These are phyloP conservation scores for Clangula hyemalis DNA, from an alignment of 2,797 vertebrate genomes.

Conservation along the genomic window DNA sequence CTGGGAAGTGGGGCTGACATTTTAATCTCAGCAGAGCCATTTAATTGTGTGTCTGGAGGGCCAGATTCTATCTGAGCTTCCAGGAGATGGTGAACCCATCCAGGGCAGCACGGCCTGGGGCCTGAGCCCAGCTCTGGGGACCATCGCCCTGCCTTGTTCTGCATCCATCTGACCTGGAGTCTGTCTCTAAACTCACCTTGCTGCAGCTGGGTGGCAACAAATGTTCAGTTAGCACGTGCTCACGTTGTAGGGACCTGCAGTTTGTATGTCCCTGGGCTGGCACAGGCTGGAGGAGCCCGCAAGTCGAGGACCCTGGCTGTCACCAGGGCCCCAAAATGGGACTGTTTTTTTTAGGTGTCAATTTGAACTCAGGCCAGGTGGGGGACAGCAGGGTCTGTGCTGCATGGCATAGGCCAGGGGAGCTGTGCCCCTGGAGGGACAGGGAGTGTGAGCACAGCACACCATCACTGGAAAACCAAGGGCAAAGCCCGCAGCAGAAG, in stretches of 20 bases:
- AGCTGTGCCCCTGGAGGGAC: not conserved
- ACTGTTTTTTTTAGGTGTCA: not conserved
- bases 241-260: accelerated
- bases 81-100: not conserved
- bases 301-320: not conserved
- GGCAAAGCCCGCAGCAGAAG: not conserved
- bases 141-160: not conserved
- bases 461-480: accelerated
- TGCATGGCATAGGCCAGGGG: accelerated
- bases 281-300: not conserved
- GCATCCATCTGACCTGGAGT: not conserved
- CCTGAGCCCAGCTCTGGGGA: not conserved
- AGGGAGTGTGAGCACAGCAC: not conserved
- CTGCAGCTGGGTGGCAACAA: not conserved
- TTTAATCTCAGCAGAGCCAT: not conserved
- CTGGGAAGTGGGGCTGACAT: not conserved
- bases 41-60: not conserved
- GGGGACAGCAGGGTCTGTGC: not conserved
- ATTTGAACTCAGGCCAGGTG: not conserved
- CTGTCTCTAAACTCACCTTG: not conserved
- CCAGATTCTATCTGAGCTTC: not conserved
- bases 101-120: accelerated
- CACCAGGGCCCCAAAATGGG: not conserved
- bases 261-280: accelerated
- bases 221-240: not conserved